Evolutionary conservation across 2,797 vertebrate species (phyloP).

Genomic region (Lepilemur ruficaudatus): DNA sequence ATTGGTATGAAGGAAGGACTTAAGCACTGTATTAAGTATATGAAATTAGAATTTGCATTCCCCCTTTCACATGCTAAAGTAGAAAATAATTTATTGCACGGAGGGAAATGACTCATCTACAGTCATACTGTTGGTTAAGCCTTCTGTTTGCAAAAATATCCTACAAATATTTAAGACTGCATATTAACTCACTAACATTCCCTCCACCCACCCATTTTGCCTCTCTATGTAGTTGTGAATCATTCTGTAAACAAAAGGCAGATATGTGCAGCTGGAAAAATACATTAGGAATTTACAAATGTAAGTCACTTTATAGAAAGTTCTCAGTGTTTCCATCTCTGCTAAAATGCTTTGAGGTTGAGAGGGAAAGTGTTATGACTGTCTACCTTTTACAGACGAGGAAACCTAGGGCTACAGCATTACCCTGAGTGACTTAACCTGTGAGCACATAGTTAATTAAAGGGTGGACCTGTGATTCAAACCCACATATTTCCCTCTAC

Average conservation of each 20-base stretch:
- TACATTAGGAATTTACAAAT: not conserved
- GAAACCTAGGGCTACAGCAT: not conserved
- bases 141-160: not conserved
- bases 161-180: not conserved
- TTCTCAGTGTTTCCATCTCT: not conserved
- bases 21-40: not conserved
- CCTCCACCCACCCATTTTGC: not conserved
- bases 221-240: not conserved
- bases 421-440: not conserved
- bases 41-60: not conserved
- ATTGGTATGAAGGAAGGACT: not conserved
- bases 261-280: not conserved
- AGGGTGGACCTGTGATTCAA: not conserved
- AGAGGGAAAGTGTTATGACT: not conserved
- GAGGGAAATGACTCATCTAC: not conserved
- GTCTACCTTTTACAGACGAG: not conserved
- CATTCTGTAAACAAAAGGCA: conserved; percentile 29
- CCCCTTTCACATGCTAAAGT: not conserved
- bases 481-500: not conserved
- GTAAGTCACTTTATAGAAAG: not conserved
- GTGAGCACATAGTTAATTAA: not conserved
- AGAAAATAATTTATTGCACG: conserved; percentile 5
- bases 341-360: not conserved
- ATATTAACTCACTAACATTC: not conserved
- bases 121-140: not conserved